A percentile compares a stretch with the other conserved stretches of the same genome.
These are phyloP conservation scores for Uloborus plumipes DNA, from an alignment of 2,888 invertebrate genomes.

Conservation along the genomic window DNA sequence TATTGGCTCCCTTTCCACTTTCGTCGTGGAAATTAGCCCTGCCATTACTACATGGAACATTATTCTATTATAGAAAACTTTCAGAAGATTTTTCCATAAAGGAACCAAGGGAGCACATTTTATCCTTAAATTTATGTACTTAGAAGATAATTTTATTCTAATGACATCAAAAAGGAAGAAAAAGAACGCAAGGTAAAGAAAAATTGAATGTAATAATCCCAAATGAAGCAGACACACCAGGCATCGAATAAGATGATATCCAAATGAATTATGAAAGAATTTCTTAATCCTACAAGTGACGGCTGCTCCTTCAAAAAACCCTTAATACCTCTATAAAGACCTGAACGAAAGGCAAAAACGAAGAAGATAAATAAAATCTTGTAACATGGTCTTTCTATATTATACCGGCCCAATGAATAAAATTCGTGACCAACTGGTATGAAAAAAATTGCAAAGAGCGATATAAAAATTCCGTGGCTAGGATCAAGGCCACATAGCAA, in stretches of 20 bases:
- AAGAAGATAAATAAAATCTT: conserved; percentile 18
- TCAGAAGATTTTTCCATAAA: no score
- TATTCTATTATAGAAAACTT: no score
- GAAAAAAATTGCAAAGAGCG: conserved; percentile 35
- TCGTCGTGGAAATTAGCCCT: no score
- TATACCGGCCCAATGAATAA: conserved; percentile 49
- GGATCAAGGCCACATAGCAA: conserved; percentile 43
- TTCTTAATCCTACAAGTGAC: conserved; percentile 26
- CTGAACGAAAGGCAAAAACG: not conserved
- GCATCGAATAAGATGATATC: conserved; percentile 15
- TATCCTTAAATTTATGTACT: no score
- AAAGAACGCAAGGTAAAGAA: not conserved
- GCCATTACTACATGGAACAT: no score
- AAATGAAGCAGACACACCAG: conserved; percentile 24
- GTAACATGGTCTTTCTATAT: conserved; percentile 32
- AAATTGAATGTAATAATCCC: conserved; percentile 1
- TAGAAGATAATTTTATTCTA: not conserved
- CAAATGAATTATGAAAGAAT: conserved; percentile 39
- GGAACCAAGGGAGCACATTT: no score
- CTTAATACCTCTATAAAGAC: conserved; percentile 2
- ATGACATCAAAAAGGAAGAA: not conserved
- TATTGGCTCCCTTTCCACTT: no score
- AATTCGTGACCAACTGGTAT: conserved; percentile 49
- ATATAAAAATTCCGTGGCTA: conserved; percentile 50
- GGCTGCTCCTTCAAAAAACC: conserved; percentile 17